A percentile compares a stretch with the other conserved stretches of the same genome.
phyloP scores from a whole-genome alignment of 2,888 invertebrate species.

The Theretra japonica region DNA sequence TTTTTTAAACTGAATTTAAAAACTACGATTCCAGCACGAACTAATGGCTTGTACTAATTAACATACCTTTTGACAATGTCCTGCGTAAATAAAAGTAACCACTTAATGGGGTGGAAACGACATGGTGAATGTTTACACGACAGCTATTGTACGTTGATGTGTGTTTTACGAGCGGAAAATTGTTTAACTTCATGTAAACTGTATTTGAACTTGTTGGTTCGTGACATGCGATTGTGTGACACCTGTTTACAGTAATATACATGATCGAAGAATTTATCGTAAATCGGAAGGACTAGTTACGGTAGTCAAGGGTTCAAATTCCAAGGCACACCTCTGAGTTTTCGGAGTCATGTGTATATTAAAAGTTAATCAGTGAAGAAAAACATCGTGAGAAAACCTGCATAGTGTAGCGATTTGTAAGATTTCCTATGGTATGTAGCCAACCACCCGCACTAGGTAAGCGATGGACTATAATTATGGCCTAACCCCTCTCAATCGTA shows the following conservation, averaged over 20 bases:
- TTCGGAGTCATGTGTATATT: no score
- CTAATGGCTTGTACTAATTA: constrained; percentile 2
- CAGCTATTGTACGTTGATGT: constrained; percentile 14
- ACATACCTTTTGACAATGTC: constrained; percentile 6
- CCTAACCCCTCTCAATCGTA: no score
- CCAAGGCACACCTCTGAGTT: no score
- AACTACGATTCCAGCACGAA: not conserved
- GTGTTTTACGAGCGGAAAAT: constrained; percentile 7
- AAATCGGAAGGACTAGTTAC: no score
- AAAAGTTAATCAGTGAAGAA: no score
- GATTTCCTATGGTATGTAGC: no score
- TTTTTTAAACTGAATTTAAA: not conserved
- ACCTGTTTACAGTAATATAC: not conserved
- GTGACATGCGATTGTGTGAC: not conserved
- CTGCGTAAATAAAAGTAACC: not conserved
- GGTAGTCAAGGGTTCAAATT: no score
- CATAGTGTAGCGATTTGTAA: no score
- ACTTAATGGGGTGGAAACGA: constrained; percentile 7
- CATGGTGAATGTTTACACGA: not conserved
- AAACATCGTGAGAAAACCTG: no score
- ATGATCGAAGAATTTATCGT: no score
- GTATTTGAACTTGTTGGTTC: not conserved
- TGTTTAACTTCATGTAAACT: not conserved
- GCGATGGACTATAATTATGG: no score
- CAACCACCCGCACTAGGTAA: no score